These are phyloP conservation scores for Linurgus olivaceus DNA, from an alignment of 2,797 vertebrate species.

Conservation along the genomic window DNA sequence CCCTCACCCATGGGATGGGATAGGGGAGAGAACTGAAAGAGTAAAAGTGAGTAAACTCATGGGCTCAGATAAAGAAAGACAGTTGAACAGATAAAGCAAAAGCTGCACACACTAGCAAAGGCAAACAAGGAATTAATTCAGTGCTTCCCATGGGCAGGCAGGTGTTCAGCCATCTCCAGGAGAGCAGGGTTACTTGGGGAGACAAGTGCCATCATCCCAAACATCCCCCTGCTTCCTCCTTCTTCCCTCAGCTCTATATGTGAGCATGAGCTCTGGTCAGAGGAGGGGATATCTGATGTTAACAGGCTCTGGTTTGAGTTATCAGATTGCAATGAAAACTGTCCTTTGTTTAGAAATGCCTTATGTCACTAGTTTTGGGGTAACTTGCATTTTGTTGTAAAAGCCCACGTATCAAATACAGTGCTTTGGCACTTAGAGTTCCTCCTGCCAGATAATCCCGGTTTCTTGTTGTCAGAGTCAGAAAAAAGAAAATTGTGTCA, in stretches of 20 bases:
- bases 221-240: accelerated
- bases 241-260: not conserved
- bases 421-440: not conserved
- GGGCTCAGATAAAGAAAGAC: not conserved
- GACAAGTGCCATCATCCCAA: not conserved
- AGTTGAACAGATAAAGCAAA: not conserved
- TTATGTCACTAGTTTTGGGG: not conserved
- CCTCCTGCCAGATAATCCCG: not conserved
- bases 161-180: not conserved
- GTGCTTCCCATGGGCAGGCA: not conserved
- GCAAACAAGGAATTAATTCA: not conserved
- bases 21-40: not conserved
- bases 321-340: not conserved
- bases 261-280: not conserved
- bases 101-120: not conserved
- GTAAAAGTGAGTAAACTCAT: not conserved
- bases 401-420: accelerated
- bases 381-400: not conserved
- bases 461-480: not conserved
- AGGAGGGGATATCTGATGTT: not conserved
- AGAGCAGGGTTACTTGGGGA: not conserved
- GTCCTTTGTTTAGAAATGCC: not conserved
- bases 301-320: not conserved
- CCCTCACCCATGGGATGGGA: not conserved
- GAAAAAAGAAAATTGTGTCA: not conserved